These are phyloP conservation scores for Tricholauxania praeusta DNA, from an alignment of 2,888 invertebrate species.

Conservation along the genomic window DNA sequence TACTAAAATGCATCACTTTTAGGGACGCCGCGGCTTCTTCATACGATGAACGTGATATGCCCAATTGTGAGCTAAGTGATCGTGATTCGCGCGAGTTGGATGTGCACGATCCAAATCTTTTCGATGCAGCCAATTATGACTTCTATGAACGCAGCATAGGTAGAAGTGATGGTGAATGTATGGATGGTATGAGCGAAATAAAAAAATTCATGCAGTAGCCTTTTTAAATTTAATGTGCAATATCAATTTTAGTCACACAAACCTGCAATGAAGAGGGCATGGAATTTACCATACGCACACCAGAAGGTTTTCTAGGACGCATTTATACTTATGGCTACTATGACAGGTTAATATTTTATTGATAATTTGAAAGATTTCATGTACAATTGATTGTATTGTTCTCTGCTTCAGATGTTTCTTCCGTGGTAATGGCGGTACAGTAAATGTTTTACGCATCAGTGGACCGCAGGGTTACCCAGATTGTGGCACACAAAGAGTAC, in stretches of 20 bases:
- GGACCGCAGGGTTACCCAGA: constrained; percentile 94
- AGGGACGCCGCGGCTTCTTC: constrained; percentile 72
- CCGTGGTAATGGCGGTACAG: constrained; percentile 88
- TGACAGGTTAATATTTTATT: constrained; percentile 70
- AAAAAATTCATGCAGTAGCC: not conserved
- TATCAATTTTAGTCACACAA: constrained; percentile 78
- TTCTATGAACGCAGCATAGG: constrained; percentile 85
- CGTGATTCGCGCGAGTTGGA: constrained; percentile 87
- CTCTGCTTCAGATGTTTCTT: constrained; percentile 78
- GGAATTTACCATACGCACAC: constrained; percentile 90
- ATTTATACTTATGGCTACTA: constrained; percentile 94
- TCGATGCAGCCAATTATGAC: constrained; percentile 87
- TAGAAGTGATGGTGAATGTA: constrained; percentile 80
- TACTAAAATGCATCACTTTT: constrained; percentile 1
- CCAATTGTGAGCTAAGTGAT: constrained; percentile 90
- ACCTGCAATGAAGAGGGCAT: constrained; percentile 94
- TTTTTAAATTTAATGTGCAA: not conserved
- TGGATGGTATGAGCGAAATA: constrained; percentile 77
- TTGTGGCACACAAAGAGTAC: constrained; percentile 88
- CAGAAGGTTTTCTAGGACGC: constrained; percentile 89
- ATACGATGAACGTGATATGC: constrained; percentile 72
- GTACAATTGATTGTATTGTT: constrained; percentile 22
- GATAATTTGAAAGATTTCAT: constrained; percentile 27
- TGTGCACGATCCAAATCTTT: constrained; percentile 85
- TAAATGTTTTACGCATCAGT: constrained; percentile 85